These are phyloP conservation scores for Amblyopsis rosae DNA, from an alignment of 2,113 vertebrate species.

Conservation along the genomic window DNA sequence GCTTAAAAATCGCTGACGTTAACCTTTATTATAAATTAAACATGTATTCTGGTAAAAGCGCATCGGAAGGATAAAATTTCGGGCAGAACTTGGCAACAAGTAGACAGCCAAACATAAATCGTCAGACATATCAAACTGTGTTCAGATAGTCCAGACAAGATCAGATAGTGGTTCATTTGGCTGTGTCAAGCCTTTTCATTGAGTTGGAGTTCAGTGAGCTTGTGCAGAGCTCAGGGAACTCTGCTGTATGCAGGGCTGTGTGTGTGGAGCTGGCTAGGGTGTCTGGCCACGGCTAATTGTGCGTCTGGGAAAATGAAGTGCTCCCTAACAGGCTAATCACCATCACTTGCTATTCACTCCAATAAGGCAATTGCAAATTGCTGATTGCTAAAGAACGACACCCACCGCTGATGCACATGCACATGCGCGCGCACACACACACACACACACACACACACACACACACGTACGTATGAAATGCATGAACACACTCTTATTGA, in stretches of 20 bases:
- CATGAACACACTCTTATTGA: neutral
- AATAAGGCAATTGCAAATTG: constrained; percentile 22
- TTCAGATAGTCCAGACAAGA: constrained; percentile 12
- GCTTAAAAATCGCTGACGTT: neutral
- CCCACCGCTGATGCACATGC: too few species aligned
- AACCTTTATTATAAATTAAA: too few species aligned
- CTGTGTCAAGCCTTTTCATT: too few species aligned
- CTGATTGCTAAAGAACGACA: neutral
- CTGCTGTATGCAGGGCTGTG: neutral
- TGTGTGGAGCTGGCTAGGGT: neutral
- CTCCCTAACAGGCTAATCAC: constrained; percentile 20
- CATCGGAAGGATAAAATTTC: constrained; percentile 39
- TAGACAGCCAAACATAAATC: neutral
- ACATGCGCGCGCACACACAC: too few species aligned
- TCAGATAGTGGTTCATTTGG: constrained; percentile 26
- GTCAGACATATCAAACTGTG: too few species aligned
- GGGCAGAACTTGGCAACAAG: constrained; percentile 11
- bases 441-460: neutral
- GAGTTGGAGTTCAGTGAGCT: too few species aligned
- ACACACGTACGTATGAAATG: neutral
- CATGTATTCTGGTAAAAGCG: constrained; percentile 1
- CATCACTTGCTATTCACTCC: constrained; percentile 28
- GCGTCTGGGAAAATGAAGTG: too few species aligned
- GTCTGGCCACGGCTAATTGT: too few species aligned
- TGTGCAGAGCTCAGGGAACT: too few species aligned